These are phyloP conservation scores for Pangasius sanitwongsei DNA, from an alignment of 2,797 vertebrate genomes.

Conservation along the genomic window DNA sequence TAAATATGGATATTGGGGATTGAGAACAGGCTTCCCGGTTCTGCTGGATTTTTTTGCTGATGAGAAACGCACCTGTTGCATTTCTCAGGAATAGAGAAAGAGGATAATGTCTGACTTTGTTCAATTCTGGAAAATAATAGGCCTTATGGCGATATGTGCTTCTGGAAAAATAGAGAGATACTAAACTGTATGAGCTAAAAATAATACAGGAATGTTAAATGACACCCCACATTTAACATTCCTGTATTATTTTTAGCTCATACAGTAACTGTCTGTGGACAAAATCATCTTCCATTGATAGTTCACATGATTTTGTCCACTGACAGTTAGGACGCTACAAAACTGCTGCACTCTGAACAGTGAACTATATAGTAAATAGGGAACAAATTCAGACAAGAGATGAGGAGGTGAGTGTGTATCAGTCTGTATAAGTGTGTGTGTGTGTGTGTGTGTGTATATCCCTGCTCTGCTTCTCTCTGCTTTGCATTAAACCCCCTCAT, in stretches of 20 bases:
- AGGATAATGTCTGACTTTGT: neutral
- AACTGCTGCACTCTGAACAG: neutral
- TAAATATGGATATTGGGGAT: neutral
- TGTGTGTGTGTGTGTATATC: neutral
- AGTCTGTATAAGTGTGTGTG: neutral
- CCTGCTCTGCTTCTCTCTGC: slow-evolving; percentile 38
- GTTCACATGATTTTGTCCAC: neutral
- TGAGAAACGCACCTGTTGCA: neutral
- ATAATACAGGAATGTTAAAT: neutral
- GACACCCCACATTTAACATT: neutral
- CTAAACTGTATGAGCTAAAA: neutral
- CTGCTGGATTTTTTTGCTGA: neutral
- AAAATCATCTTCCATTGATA: too few relatives aligned
- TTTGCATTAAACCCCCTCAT: slow-evolving; percentile 50
- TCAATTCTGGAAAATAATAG: neutral
- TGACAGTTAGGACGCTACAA: neutral
- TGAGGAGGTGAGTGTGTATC: neutral
- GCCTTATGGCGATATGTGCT: neutral
- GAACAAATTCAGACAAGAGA: slow-evolving; percentile 12
- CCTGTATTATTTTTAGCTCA: too few relatives aligned
- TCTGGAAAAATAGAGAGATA: neutral
- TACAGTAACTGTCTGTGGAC: too few relatives aligned
- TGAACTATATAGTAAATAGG: neutral
- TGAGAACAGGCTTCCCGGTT: neutral
- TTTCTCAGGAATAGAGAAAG: neutral